A percentile compares a stretch with the other conserved stretches of the same genome.
phyloP scores from a whole-genome alignment of 2,113 vertebrate species.

The Rissa tridactyla region DNA sequence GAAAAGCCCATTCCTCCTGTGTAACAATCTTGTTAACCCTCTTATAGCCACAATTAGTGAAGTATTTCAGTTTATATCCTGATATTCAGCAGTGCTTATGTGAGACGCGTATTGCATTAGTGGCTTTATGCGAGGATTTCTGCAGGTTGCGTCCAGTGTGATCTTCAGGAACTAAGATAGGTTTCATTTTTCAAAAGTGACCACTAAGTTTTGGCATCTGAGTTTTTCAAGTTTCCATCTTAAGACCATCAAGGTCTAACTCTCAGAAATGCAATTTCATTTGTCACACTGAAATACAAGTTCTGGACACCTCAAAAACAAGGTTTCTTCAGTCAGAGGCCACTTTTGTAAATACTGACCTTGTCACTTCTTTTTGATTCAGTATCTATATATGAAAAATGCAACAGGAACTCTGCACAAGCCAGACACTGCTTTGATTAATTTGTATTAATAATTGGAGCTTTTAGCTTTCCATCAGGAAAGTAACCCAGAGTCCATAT shows the following conservation, averaged over 20 bases:
- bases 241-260: neutral
- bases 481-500: neutral
- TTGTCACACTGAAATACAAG: neutral
- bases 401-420: neutral
- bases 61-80: neutral
- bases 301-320: neutral
- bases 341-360: neutral
- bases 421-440: neutral
- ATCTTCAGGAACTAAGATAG: neutral
- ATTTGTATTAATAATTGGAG: neutral
- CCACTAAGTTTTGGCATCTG: neutral
- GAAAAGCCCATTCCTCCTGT: neutral
- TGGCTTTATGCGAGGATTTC: neutral
- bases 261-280: neutral
- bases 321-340: neutral
- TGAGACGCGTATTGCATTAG: neutral
- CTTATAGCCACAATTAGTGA: neutral
- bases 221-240: neutral
- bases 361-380: neutral
- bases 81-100: neutral
- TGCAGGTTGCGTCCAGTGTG: accelerated
- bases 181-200: neutral
- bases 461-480: neutral
- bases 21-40: neutral
- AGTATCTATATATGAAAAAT: neutral